These are phyloP conservation scores for Chamaetylas fuelleborni DNA, from an alignment of 2,113 vertebrate genomes.

Conservation along the genomic window DNA sequence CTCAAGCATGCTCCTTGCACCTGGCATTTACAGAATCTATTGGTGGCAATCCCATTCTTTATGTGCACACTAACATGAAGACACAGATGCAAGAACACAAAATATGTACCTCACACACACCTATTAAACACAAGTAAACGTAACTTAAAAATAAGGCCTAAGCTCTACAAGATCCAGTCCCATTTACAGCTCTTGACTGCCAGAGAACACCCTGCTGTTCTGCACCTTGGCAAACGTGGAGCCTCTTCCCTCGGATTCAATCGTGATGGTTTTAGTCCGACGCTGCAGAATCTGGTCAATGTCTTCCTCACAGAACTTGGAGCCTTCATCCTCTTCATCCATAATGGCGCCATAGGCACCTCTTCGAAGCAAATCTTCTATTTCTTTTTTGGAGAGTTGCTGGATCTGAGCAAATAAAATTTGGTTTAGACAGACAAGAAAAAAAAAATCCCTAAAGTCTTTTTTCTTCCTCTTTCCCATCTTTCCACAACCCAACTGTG, in stretches of 20 bases:
- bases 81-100: background rate
- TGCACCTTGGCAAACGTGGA: conserved; percentile 98
- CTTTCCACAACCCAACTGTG: background rate
- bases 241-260: conserved; percentile 95
- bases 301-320: conserved; percentile 98
- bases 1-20: background rate
- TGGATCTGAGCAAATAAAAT: conserved; percentile 74
- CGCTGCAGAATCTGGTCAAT: conserved; percentile 97
- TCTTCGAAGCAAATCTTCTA: conserved; percentile 92
- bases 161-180: background rate
- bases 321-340: conserved; percentile 98
- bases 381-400: conserved; percentile 97
- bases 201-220: background rate
- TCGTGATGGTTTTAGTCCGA: conserved; percentile 97
- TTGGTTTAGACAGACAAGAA: background rate
- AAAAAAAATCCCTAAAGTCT: background rate
- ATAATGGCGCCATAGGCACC: conserved; percentile 98
- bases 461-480: background rate
- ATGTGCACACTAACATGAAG: rapidly evolving
- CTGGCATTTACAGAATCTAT: background rate
- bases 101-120: background rate
- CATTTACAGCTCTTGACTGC: background rate
- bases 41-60: background rate
- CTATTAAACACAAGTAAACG: background rate
- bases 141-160: background rate